Percentiles rank a stretch among this genome's conserved stretches.
These are phyloP conservation scores for Microctenopoma steveboyesi DNA, from an alignment of 2,797 vertebrate genomes.

Conservation along the genomic window DNA sequence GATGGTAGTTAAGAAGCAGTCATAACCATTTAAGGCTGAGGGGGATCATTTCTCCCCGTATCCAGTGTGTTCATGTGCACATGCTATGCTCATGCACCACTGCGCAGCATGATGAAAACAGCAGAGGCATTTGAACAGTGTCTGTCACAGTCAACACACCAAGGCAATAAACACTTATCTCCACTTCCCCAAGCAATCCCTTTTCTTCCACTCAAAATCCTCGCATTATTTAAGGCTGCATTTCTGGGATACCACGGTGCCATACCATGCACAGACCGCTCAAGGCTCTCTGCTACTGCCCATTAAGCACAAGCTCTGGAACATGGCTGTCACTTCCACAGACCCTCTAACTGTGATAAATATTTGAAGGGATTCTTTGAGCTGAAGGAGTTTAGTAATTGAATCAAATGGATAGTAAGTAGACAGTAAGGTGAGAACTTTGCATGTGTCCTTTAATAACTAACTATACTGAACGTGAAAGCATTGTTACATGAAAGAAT, in stretches of 20 bases:
- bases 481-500: too few species aligned
- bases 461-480: too few species aligned
- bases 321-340: not conserved
- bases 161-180: not conserved
- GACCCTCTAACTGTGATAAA: not conserved
- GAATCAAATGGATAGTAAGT: not conserved
- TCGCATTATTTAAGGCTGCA: constrained; percentile 29
- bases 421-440: not conserved
- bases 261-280: not conserved
- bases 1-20: constrained; percentile 3
- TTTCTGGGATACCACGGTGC: constrained; percentile 1
- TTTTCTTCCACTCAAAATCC: not conserved
- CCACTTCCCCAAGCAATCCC: not conserved
- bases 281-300: not conserved
- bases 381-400: not conserved
- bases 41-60: constrained; percentile 11
- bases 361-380: not conserved
- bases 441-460: too few species aligned
- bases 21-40: constrained; percentile 7
- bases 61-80: constrained; percentile 15
- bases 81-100: not conserved
- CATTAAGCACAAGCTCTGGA: not conserved
- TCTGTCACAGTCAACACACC: constrained; percentile 5
- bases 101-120: not conserved
- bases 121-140: not conserved